These are phyloP conservation scores for Cyclina sinensis DNA, from an alignment of 1,140 invertebrate species.

Conservation along the genomic window DNA sequence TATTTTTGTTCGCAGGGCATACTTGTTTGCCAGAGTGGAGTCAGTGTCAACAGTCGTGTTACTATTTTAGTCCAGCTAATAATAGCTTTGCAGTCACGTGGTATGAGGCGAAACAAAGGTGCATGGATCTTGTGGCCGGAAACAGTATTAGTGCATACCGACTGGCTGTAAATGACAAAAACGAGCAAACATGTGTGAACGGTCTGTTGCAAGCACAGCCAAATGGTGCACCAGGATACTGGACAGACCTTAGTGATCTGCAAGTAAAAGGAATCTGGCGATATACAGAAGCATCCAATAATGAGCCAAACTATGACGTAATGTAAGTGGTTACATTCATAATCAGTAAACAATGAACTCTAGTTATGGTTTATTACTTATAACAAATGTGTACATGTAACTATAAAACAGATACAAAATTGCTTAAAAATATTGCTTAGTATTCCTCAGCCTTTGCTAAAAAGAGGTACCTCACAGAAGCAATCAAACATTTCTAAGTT, in stretches of 20 bases:
- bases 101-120: slow-evolving; percentile 56
- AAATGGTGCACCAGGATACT: slow-evolving; percentile 49
- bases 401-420: too few relatives aligned
- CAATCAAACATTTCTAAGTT: too few relatives aligned
- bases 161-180: slow-evolving; percentile 48
- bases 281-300: slow-evolving; percentile 10
- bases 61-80: slow-evolving; percentile 59
- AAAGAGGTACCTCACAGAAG: too few relatives aligned
- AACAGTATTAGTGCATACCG: slow-evolving; percentile 5
- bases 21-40: slow-evolving; percentile 50
- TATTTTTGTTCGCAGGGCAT: too few relatives aligned
- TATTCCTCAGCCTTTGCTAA: too few relatives aligned
- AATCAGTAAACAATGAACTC: too few relatives aligned
- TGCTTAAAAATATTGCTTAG: too few relatives aligned
- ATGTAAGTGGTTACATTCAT: too few relatives aligned
- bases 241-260: slow-evolving; percentile 61
- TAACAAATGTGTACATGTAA: too few relatives aligned
- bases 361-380: too few relatives aligned
- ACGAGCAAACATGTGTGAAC: slow-evolving; percentile 25
- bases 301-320: slow-evolving; percentile 32
- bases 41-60: slow-evolving; percentile 49
- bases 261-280: slow-evolving; percentile 38
- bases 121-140: slow-evolving; percentile 52
- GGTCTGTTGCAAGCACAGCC: neutral
- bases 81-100: slow-evolving; percentile 48